These are phyloP conservation scores for Channa striata DNA, from an alignment of 2,797 vertebrate genomes.

Conservation along the genomic window DNA sequence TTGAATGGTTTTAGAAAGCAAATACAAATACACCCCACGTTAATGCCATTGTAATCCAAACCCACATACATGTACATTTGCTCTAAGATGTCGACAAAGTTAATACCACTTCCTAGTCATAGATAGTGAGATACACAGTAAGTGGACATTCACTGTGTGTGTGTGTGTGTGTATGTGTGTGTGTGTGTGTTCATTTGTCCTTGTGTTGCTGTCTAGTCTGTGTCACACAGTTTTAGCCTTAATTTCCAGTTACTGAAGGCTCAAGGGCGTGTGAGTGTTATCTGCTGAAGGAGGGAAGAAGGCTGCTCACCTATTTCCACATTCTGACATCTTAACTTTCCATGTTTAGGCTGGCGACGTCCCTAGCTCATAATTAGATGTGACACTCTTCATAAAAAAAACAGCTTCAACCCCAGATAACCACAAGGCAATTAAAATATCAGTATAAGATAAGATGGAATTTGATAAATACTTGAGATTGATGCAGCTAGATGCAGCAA, in stretches of 20 bases:
- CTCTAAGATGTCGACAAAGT: too few relatives aligned
- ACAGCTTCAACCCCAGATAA: constrained; percentile 28
- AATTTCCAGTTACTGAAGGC: neutral
- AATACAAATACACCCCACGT: too few relatives aligned
- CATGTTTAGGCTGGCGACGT: neutral
- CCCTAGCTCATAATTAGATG: neutral
- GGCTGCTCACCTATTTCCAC: neutral
- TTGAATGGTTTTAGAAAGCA: too few relatives aligned
- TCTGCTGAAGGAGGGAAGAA: neutral
- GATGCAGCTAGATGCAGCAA: neutral
- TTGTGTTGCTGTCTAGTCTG: too few relatives aligned
- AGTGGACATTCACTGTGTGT: too few relatives aligned
- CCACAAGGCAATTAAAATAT: constrained; percentile 36
- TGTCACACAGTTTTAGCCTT: too few relatives aligned
- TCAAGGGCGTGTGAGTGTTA: neutral
- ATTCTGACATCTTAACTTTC: neutral
- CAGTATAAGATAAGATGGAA: constrained; percentile 29
- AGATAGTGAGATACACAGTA: too few relatives aligned
- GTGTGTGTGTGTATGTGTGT: too few relatives aligned
- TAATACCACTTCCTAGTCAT: too few relatives aligned
- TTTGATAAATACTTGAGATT: constrained; percentile 19
- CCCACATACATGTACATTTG: too few relatives aligned
- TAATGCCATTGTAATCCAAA: too few relatives aligned
- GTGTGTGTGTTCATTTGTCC: too few relatives aligned
- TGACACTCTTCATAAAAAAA: constrained; percentile 3